These are phyloP conservation scores for Pyxicephalus adspersus DNA, from an alignment of 2,113 vertebrate species.

Conservation along the genomic window DNA sequence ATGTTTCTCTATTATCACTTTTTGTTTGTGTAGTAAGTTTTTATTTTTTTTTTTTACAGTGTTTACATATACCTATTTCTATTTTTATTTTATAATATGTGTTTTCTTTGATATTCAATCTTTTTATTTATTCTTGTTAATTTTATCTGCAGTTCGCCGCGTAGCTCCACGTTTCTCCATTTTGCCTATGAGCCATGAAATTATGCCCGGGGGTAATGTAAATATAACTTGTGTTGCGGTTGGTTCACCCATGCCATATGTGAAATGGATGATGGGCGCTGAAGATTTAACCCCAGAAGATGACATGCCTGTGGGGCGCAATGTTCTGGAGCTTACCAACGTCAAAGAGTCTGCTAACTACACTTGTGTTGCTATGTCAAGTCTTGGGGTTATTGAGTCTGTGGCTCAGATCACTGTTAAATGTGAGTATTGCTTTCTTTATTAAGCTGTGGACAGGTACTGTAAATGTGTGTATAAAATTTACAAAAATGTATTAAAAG, in stretches of 20 bases:
- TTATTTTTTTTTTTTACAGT: conserved; percentile 77
- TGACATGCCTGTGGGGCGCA: conserved; percentile 97
- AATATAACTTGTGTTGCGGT: conserved; percentile 99
- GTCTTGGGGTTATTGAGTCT: conserved; percentile 94
- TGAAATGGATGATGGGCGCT: conserved; percentile 97
- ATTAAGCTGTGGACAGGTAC: background rate
- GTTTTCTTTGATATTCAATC: conserved; percentile 68
- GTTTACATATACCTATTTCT: conserved; percentile 65
- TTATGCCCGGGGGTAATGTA: conserved; percentile 97
- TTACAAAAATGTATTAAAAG: background rate
- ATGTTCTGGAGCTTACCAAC: conserved; percentile 92
- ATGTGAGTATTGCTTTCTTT: conserved; percentile 76
- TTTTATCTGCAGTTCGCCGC: conserved; percentile 88
- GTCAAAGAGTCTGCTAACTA: conserved; percentile 98
- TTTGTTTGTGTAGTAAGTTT: conserved; percentile 95
- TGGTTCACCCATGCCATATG: conserved; percentile 97
- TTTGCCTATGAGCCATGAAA: conserved; percentile 92
- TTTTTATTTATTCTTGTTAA: conserved; percentile 78
- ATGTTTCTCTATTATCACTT: conserved; percentile 82
- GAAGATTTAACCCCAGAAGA: conserved; percentile 96
- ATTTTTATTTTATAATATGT: conserved; percentile 68
- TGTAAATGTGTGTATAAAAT: background rate
- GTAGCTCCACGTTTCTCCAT: conserved; percentile 98
- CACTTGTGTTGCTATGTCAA: conserved; percentile 98
- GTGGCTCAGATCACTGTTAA: conserved; percentile 98